A percentile compares a stretch with the other conserved stretches of the same genome.
Evolutionary conservation across 64 coral and sea anemone genomes (phyloP).

Genomic region (Trachythela sp.): DNA sequence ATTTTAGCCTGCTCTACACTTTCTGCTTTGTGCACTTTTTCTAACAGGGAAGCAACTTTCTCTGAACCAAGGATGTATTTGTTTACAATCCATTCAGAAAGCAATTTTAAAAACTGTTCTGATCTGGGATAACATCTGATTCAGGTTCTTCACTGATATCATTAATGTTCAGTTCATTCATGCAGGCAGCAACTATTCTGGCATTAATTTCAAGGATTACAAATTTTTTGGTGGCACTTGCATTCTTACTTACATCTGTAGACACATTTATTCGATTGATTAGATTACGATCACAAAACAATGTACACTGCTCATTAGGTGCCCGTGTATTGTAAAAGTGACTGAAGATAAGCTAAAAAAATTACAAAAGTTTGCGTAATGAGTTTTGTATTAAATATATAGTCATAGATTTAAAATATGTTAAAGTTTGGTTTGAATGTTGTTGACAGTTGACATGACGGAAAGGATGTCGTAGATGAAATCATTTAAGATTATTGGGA

Average conservation of each 20-base stretch:
- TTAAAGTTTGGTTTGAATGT: too few species aligned
- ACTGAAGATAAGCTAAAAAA: neutral
- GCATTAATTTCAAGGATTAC: neutral
- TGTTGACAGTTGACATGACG: too few species aligned
- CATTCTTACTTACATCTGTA: neutral
- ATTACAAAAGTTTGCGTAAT: too few species aligned
- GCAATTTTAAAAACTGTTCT: neutral
- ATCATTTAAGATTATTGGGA: too few species aligned
- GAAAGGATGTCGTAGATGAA: too few species aligned
- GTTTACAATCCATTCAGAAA: neutral
- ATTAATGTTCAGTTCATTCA: neutral
- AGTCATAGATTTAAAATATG: too few species aligned
- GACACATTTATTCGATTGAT: neutral
- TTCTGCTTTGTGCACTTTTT: constrained; percentile 20
- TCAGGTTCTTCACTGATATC: neutral
- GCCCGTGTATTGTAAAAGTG: neutral
- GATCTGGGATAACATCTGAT: neutral
- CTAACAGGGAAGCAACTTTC: neutral
- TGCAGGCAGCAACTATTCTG: neutral
- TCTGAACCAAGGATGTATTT: constrained; percentile 16
- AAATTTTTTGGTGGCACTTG: neutral
- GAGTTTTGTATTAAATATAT: too few species aligned
- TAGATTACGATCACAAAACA: neutral
- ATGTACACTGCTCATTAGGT: neutral
- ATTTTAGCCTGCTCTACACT: too few species aligned